These are phyloP conservation scores for Acrobasis suavella DNA, from an alignment of 2,888 invertebrate genomes.

Conservation along the genomic window DNA sequence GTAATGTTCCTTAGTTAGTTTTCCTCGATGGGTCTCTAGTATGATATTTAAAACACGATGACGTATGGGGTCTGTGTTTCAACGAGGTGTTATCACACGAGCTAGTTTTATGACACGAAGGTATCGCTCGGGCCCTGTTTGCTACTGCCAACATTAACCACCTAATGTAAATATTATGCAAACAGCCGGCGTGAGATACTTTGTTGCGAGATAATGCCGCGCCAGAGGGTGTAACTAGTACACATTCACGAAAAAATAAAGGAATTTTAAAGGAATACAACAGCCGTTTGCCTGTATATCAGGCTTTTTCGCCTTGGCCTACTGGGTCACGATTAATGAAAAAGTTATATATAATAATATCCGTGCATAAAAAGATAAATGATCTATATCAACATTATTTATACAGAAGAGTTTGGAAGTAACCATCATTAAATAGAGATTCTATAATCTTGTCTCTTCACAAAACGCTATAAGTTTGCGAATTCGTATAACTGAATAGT, in stretches of 20 bases:
- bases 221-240: constrained; percentile 23
- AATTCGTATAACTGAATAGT: constrained; percentile 9
- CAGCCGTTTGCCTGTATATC: background rate
- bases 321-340: too few species aligned
- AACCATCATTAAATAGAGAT: background rate
- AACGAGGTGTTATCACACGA: constrained; percentile 20
- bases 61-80: constrained; percentile 2
- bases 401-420: too few species aligned
- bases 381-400: too few species aligned
- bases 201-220: constrained; percentile 39
- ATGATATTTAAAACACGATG: background rate
- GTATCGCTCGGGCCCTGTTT: constrained; percentile 30
- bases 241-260: constrained; percentile 12
- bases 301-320: too few species aligned
- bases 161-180: constrained; percentile 57
- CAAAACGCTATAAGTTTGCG: background rate
- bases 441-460: background rate
- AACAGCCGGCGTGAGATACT: constrained; percentile 47
- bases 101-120: constrained; percentile 23
- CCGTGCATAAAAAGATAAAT: too few species aligned
- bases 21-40: background rate
- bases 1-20: too few species aligned
- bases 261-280: background rate
- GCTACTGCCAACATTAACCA: constrained; percentile 40
- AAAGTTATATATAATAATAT: too few species aligned